Evolutionary conservation across 2,888 invertebrate genomes (phyloP), one percentile per base, ranked within the genome.

Genomic region (Hoplodrina ambigua): DNA sequence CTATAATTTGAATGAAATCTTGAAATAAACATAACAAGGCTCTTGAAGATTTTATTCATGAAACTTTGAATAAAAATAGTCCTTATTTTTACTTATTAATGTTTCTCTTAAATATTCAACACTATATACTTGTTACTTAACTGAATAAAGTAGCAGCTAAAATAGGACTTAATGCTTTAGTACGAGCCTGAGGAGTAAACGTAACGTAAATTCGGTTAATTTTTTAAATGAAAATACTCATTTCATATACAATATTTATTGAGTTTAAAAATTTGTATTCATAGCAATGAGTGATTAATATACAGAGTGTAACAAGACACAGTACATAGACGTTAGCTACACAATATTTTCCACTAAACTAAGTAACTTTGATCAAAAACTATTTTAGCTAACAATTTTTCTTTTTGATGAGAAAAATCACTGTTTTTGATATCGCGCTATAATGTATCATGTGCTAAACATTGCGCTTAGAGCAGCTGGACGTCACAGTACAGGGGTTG

Each of bases 1-100:
- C 33, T 85, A 81, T 83, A 86, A 87, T 86, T 87, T 84, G 74
- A 83, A 83, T 73, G 70, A 77, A 82, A 84, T 85, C 53, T 72
- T 37, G 55, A 60, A 60, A 37, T 15, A 50, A 71, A 33, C 30
- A 41, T 49, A 59, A 46, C 41, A 37, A 53, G 54, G 52, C 44
- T 55, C 8, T 63, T 52, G 37, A 49, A 44, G 20, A 63, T 54
- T 55, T 53, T 63, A 25, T 73, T 70, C 62, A 71, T 53, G 46
- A 17, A 77, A 52, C 37, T 50, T 53, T 3, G 33, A 57, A 57
- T 57, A 61, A 61, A 69, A 57, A 69, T 53, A 30, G 6, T 46
- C 30, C 4, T 66, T 7, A 1, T 73, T 17, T 5, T n/a, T 17
- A 67, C 25, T 6, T 55, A 55, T n/a, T 49, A 49, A 69, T 41